Percentiles rank a stretch among this genome's conserved stretches.
These are phyloP conservation scores for Gasterosteus nipponicus DNA, from an alignment of 2,113 vertebrate species.

Conservation along the genomic window DNA sequence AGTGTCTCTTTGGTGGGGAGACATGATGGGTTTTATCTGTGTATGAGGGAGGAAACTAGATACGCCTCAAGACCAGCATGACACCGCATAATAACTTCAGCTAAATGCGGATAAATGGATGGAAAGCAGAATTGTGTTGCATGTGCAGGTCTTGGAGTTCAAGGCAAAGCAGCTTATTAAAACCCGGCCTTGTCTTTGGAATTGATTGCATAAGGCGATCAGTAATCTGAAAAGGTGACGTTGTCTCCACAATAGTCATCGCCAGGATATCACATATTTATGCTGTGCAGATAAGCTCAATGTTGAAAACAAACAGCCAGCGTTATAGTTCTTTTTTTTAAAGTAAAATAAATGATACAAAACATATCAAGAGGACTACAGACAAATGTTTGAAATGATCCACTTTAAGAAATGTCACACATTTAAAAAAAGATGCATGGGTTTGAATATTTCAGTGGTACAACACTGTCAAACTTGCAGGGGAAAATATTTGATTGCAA, in stretches of 20 bases:
- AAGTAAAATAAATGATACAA: too few species aligned
- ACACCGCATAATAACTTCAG: neutral
- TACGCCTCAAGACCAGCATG: neutral
- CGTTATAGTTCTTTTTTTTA: neutral
- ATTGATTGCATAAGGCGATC: neutral
- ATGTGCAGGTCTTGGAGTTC: neutral
- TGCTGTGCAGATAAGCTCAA: neutral
- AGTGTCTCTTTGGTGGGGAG: neutral
- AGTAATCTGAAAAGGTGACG: neutral
- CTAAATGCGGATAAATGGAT: neutral
- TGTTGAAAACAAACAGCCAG: neutral
- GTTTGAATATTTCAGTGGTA: neutral
- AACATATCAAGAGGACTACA: neutral
- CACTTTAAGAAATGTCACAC: neutral
- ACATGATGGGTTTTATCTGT: neutral
- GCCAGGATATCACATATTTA: neutral
- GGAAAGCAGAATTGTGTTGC: neutral
- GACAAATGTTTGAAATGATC: neutral
- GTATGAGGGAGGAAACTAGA: neutral
- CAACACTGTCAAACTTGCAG: neutral
- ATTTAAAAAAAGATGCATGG: neutral
- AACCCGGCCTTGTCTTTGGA: neutral
- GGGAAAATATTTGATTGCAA: neutral
- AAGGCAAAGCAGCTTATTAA: neutral
- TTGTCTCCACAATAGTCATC: neutral